phyloP scores from a whole-genome alignment of 2,797 vertebrate species.

The Enteromius thamalakanensis region DNA sequence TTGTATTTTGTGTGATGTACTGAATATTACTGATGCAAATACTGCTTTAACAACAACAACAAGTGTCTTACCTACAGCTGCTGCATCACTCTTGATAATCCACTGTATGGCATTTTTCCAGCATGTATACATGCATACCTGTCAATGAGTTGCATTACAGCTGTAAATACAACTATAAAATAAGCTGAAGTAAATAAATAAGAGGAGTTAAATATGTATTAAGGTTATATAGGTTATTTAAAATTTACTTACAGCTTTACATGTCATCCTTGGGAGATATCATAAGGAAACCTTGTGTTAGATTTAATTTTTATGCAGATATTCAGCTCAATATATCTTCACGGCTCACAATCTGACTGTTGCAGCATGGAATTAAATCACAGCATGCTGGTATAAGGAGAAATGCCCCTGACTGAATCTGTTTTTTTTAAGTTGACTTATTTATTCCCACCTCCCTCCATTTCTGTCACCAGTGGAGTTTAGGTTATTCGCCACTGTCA shows the following conservation, averaged over 20 bases:
- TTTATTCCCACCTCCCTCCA: too few relatives aligned
- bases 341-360: background rate
- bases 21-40: background rate
- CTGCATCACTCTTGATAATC: background rate
- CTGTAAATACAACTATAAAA: background rate
- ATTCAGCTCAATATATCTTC: background rate
- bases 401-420: background rate
- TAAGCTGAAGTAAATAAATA: too few relatives aligned
- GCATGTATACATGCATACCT: background rate
- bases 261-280: too few relatives aligned
- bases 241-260: too few relatives aligned
- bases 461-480: background rate
- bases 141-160: background rate
- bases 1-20: background rate
- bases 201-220: too few relatives aligned
- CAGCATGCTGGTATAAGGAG: background rate
- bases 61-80: background rate
- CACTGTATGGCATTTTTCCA: background rate
- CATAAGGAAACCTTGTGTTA: too few relatives aligned
- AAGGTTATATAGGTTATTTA: too few relatives aligned
- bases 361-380: background rate
- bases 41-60: background rate
- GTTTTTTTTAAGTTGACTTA: too few relatives aligned
- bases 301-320: too few relatives aligned
- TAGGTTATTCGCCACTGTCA: background rate